phyloP scores from a whole-genome alignment of 2,888 invertebrate species.

The Meliscaeva auricollis region DNA sequence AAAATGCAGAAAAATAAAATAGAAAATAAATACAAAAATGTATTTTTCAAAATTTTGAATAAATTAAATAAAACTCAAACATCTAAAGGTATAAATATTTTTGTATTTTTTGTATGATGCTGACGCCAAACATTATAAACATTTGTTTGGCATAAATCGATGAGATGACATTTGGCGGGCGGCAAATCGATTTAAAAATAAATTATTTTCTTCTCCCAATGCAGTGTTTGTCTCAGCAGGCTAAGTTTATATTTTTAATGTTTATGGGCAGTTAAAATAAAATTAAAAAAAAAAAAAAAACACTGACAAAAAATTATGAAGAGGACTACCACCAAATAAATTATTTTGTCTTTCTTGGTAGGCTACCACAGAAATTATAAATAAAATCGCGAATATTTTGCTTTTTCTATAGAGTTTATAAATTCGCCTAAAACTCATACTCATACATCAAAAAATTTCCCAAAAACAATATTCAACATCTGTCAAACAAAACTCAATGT shows the following conservation, averaged over 20 bases:
- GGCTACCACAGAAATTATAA: background rate
- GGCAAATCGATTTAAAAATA: constrained; percentile 66
- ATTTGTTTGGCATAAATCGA: constrained; percentile 73
- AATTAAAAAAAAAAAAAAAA: constrained; percentile 36
- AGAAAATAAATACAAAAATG: constrained; percentile 10
- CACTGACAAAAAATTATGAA: background rate
- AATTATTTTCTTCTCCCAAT: background rate
- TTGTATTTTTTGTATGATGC: no score
- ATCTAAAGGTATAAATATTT: no score
- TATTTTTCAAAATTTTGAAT: no score
- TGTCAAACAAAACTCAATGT: no score
- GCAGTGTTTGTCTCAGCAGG: background rate
- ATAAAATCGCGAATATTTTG: background rate
- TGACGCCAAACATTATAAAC: constrained; percentile 51
- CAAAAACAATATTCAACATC: constrained; percentile 14
- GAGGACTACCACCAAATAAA: constrained; percentile 17
- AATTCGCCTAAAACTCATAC: no score
- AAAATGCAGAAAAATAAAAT: background rate
- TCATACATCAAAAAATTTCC: background rate
- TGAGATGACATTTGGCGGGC: constrained; percentile 70
- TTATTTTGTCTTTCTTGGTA: background rate
- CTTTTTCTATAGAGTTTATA: no score
- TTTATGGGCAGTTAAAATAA: constrained; percentile 55
- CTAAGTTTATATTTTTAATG: no score
- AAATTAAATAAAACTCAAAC: background rate